phyloP scores from a whole-genome alignment of 1,140 invertebrate species.

The Oryzaephilus surinamensis region DNA sequence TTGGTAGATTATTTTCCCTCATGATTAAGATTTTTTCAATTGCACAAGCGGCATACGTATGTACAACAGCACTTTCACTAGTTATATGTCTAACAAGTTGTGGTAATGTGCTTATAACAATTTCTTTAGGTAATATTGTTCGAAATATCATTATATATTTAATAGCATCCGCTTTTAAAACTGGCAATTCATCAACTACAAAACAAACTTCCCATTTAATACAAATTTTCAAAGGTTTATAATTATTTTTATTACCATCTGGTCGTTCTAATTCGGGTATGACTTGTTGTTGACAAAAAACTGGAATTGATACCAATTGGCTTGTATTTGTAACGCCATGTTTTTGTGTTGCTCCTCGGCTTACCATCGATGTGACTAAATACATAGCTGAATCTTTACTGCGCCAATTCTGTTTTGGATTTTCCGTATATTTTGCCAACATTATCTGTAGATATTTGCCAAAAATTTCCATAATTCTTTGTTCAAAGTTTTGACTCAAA shows the following conservation, averaged over 20 bases:
- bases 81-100: constrained; percentile 62
- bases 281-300: constrained; percentile 80
- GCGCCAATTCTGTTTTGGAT: constrained; percentile 73
- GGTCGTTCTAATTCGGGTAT: constrained; percentile 69
- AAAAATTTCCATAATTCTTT: constrained; percentile 86
- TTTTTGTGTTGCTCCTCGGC: constrained; percentile 81
- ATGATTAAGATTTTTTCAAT: constrained; percentile 83
- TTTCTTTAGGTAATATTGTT: constrained; percentile 70
- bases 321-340: constrained; percentile 87
- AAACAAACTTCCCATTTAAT: constrained; percentile 8
- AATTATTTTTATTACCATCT: constrained; percentile 45
- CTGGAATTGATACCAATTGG: constrained; percentile 74
- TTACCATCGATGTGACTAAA: constrained; percentile 87
- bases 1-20: constrained; percentile 41
- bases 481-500: constrained; percentile 80
- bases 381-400: constrained; percentile 94
- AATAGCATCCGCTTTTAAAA: constrained; percentile 90
- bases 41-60: constrained; percentile 86
- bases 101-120: constrained; percentile 64
- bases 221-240: neutral
- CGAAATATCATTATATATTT: constrained; percentile 96
- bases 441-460: constrained; percentile 78
- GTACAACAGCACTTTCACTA: constrained; percentile 73
- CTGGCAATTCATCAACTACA: constrained; percentile 73
- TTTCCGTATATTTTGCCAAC: constrained; percentile 64